These are phyloP conservation scores for Julus scandinavius DNA, from an alignment of 2,888 invertebrate species.

Conservation along the genomic window DNA sequence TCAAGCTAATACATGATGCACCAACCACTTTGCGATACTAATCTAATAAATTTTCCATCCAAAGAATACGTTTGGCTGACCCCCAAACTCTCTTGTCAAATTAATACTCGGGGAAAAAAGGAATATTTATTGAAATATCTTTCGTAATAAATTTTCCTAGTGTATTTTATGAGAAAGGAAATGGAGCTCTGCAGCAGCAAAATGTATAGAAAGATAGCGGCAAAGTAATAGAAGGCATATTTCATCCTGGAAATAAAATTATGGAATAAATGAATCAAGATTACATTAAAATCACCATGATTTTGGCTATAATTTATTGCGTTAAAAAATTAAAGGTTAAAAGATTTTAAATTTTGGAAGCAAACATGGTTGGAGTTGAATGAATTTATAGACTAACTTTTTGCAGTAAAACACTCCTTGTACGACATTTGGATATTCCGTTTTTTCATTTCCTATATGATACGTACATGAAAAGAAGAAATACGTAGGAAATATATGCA, in stretches of 20 bases:
- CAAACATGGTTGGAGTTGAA: not conserved
- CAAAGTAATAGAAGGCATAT: constrained; percentile 31
- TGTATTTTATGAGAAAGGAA: constrained; percentile 40
- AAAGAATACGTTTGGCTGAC: constrained; percentile 23
- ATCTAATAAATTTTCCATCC: not conserved
- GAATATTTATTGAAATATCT: constrained; percentile 30
- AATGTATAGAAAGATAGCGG: not conserved
- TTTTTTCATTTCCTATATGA: too few species aligned
- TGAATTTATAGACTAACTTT: not conserved
- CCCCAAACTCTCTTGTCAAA: constrained; percentile 28
- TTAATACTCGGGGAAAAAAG: not conserved
- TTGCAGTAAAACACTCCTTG: not conserved
- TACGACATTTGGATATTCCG: not conserved
- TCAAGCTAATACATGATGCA: not conserved
- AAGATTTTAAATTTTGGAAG: not conserved
- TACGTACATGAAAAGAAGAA: too few species aligned
- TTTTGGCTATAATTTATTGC: not conserved
- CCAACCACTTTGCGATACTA: not conserved
- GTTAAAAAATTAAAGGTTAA: not conserved
- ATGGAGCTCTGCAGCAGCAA: not conserved
- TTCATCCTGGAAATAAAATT: not conserved
- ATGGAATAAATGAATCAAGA: not conserved
- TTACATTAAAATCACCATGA: not conserved
- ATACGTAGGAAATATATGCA: too few species aligned
- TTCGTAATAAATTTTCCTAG: not conserved